Conservation (phyloP, 1,140 invertebrate genomes). For the Papilio helenus region DNA sequence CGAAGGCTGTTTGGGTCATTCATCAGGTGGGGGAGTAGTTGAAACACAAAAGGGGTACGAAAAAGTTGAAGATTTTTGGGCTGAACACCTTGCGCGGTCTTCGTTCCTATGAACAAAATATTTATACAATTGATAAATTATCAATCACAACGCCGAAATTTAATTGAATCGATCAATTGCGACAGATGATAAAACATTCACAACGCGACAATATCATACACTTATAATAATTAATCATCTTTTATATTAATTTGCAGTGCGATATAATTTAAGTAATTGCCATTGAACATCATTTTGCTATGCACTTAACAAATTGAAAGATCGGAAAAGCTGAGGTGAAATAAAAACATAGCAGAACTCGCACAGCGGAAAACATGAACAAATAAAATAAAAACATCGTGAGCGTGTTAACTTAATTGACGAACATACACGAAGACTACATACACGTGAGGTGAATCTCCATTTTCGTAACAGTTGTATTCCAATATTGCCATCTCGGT, state of each 20-base stretch:
- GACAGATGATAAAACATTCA: background rate
- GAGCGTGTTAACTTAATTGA: background rate
- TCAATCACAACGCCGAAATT: background rate
- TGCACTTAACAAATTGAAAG: background rate
- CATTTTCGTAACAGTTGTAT: background rate
- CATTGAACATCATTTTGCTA: background rate
- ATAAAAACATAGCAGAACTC: background rate
- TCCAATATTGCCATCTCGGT: background rate
- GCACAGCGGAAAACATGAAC: background rate
- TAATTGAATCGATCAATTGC: background rate
- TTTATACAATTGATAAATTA: background rate
- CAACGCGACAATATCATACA: conserved; percentile 16
- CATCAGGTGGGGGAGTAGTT: conserved; percentile 94
- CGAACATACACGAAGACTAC: background rate
- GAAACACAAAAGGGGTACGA: conserved; percentile 81
- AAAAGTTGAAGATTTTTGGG: conserved; percentile 50
- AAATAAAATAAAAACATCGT: background rate
- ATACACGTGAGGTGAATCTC: background rate
- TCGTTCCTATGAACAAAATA: conserved; percentile 44
- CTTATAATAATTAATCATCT: background rate
- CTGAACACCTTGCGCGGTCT: conserved; percentile 50
- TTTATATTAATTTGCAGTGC: background rate
- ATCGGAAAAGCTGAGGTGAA: background rate
- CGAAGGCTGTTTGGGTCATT: conserved; percentile 90
- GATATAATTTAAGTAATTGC: background rate